Percentiles rank a stretch among this genome's conserved stretches.
phyloP scores from a whole-genome alignment of 2,113 vertebrate genomes.

The rat (Rattus norvegicus) region GRCr8 NC_086019.1:205767001-205767500 shows the following conservation, averaged over 20 bases:
- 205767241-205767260: constrained; percentile 83
- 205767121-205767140: too few relatives aligned
- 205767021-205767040: background rate
- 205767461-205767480: rapidly evolving
- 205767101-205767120: background rate
- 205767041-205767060: background rate
- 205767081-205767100: rapidly evolving
- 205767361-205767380: constrained; percentile 79
- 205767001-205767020: background rate
- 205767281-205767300: constrained; percentile 85
- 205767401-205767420: background rate
- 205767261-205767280: constrained; percentile 84
- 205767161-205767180: rapidly evolving
- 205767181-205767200: rapidly evolving
- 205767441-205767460: rapidly evolving
- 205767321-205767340: constrained; percentile 86
- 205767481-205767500: rapidly evolving
- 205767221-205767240: background rate
- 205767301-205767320: constrained; percentile 85
- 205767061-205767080: background rate
- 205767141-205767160: too few relatives aligned
- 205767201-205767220: background rate
- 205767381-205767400: rapidly evolving
- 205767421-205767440: background rate
- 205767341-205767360: constrained; percentile 88